phyloP scores from a whole-genome alignment of 2,888 invertebrate genomes.

The Sabellastarte sp. region DNA sequence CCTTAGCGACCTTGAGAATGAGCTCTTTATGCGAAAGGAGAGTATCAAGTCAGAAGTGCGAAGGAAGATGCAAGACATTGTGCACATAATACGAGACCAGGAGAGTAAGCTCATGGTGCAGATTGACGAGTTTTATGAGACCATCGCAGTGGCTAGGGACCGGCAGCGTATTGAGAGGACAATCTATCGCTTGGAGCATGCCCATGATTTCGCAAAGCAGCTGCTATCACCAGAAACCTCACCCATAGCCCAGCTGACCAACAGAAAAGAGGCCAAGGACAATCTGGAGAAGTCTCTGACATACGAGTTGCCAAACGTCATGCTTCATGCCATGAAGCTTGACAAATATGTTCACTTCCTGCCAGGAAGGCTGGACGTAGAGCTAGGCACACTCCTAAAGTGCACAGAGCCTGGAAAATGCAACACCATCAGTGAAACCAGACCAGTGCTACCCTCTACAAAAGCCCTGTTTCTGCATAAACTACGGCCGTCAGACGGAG shows the following conservation, averaged over 20 bases:
- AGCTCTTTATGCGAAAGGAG: conserved; percentile 27
- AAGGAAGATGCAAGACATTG: conserved; percentile 11
- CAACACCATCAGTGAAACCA: conserved; percentile 8
- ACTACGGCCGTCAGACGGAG: conserved; percentile 10
- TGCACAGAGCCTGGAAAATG: conserved; percentile 9
- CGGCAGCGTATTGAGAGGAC: conserved; percentile 22
- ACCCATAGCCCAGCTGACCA: conserved; percentile 26
- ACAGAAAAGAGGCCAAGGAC: conserved; percentile 23
- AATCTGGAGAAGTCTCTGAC: conserved; percentile 20
- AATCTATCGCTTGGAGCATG: conserved; percentile 20
- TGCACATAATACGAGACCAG: conserved; percentile 13
- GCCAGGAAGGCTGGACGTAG: conserved; percentile 11
- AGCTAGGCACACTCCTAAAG: conserved; percentile 19
- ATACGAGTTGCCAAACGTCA: conserved; percentile 25
- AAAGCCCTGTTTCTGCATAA: conserved; percentile 21
- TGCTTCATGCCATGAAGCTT: conserved; percentile 20
- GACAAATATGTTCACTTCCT: conserved; percentile 20
- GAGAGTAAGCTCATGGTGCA: conserved; percentile 9
- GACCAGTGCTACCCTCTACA: conserved; percentile 12
- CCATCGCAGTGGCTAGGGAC: conserved; percentile 22
- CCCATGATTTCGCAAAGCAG: conserved; percentile 26
- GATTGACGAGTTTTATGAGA: conserved; percentile 24
- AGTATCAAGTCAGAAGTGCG: conserved; percentile 22
- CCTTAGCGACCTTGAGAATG: conserved; percentile 26
- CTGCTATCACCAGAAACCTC: conserved; percentile 25